Percentiles rank a stretch among this genome's conserved stretches.
Evolutionary conservation across 2,888 invertebrate genomes (phyloP).

Genomic region (Schizotus pectinicornis): DNA sequence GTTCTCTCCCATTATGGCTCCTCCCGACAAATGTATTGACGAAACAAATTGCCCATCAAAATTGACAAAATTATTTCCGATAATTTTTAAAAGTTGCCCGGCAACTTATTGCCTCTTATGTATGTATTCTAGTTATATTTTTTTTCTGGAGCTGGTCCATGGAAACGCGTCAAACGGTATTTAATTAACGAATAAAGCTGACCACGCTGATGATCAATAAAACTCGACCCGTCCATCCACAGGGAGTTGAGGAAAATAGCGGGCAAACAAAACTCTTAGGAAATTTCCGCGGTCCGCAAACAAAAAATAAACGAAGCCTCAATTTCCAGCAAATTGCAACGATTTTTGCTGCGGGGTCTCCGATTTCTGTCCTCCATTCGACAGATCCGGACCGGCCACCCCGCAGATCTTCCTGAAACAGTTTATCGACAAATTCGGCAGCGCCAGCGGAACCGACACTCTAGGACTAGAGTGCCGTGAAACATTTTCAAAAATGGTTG

Average conservation of each 20-base stretch:
- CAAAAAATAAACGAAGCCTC: conserved; percentile 19
- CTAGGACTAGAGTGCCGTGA: too few relatives aligned
- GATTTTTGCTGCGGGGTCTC: neutral
- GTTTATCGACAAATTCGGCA: neutral
- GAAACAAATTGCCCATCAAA: conserved; percentile 19
- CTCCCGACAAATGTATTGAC: conserved; percentile 8
- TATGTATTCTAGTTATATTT: neutral
- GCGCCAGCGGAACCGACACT: too few relatives aligned
- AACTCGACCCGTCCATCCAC: conserved; percentile 20
- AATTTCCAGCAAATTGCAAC: conserved; percentile 17
- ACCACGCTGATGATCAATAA: conserved; percentile 26
- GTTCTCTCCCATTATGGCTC: conserved; percentile 19
- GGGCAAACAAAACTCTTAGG: conserved; percentile 25
- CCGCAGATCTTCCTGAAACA: neutral
- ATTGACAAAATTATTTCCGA: conserved; percentile 21
- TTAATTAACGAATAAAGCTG: conserved; percentile 27
- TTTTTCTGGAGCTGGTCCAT: neutral
- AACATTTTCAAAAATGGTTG: too few relatives aligned
- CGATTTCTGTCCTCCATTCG: neutral
- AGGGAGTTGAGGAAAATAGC: conserved; percentile 20
- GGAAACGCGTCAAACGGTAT: conserved; percentile 20
- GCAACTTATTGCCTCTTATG: too few relatives aligned
- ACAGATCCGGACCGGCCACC: neutral
- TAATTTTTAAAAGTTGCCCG: neutral
- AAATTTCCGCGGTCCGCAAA: conserved; percentile 16